Base-by-base conservation (phyloP, 2,113 vertebrate genomes). In the Thomomys bottae region DNA sequence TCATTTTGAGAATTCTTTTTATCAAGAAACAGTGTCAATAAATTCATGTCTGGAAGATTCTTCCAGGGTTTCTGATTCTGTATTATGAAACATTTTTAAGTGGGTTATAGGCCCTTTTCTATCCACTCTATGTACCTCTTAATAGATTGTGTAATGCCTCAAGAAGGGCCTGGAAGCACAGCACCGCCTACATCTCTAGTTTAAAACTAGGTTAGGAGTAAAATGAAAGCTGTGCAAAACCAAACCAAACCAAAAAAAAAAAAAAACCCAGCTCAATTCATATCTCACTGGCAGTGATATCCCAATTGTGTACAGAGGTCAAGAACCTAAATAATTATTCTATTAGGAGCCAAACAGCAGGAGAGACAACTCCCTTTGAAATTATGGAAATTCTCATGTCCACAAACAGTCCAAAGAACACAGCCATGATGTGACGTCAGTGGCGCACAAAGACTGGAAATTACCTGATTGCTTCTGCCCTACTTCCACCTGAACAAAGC, bases 161-260 rank as follows among this genome's bases (percentile, higher is more conserved):
- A 59, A 5, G 67, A 81, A 95, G 88, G 82, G 89, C 88, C 80
- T 93, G 64, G 63, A 38, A 67, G 84, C 72, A 88, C 81, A n/a
- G n/a, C n/a, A 93, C 88, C 95, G 87, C 95, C 96, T 92, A 95
- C 92, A 93, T 66, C 68, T 86, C 88, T 23, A 71, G 80, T 84
- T 49, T 90, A 87, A 95, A 95, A 96, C 95, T 95, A 93, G 96
- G 96, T 93, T 96, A 96, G 70, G 89, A 95, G 81, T 77, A 92
- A 96, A 95, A 95, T 88, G 84, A 95, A 95, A 94, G 94, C 86
- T 81, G 90, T 86, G 86, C 57, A 80, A 59, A 91, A 88, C 49
- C 12, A 82, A 87, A 54, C 72, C 63, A 54, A 76, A 68, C 26
- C 20, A 59, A 75, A 38, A 32, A n/a, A 49, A 32, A 68, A 32